Evolutionary conservation across 2,113 vertebrate genomes (phyloP), one percentile per base, ranked within the genome.

Genomic region (Machaerirhynchus nigripectus): DNA sequence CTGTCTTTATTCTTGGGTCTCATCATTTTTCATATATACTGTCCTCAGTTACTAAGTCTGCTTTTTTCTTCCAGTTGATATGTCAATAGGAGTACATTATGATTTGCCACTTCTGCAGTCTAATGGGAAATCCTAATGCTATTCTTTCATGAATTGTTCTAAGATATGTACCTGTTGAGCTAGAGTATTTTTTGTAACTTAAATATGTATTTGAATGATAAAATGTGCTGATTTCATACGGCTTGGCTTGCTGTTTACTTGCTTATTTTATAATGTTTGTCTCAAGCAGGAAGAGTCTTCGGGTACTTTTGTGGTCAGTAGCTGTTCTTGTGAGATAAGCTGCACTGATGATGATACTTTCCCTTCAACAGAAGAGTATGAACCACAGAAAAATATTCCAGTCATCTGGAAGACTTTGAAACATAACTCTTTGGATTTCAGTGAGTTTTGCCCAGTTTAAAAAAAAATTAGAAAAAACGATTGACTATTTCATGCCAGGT

Each of bases 281-380:
- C 59, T 95, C 67, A 59, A 94, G 22, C 75, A 90, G 91, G 90
- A 65, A 42, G 70, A 92, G 33, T 87, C 80, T 53, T 85, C 49
- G 27, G 30, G 53, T 80, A 56, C 40, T 11, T 67, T 91, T 83
- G 75, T 77, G 74, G 42, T 92, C 70, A 67, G 14, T 69, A 93
- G 71, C 39, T 97, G 96, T 90, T 94, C 94, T 74, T 97, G 90
- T 96, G 96, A 94, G 18, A 15, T 61, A 67, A 80, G 31, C 81
- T 85, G 68, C 59, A 75, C 37, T 19, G 64, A 93, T 42, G 52
- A 87, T 0, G 31, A 37, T n/a, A 33, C 87, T 84, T 76, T 91
- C 56, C 27, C 57, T 90, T 60, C 78, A 35, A 65, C 77, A 79
- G 94, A 96, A 63, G 87, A 90, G 21, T 56, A 89, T 13, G 75